Evolutionary conservation across 2,888 invertebrate species (phyloP).

Genomic region (Odontothrips loti): DNA sequence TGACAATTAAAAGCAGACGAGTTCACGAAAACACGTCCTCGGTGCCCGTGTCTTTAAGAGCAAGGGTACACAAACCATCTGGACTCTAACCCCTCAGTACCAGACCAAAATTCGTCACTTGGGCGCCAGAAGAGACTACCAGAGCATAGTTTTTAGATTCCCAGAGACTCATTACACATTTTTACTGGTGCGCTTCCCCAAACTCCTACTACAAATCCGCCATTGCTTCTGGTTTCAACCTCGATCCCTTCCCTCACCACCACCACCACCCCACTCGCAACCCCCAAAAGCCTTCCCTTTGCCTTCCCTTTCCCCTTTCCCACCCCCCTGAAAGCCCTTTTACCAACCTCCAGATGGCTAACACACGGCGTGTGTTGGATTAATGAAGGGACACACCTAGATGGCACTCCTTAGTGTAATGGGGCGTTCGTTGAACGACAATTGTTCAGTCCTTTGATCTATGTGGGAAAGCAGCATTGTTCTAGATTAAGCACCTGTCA

Average conservation of each 20-base stretch:
- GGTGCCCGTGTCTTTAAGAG: background rate
- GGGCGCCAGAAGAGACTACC: background rate
- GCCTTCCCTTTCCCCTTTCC: background rate
- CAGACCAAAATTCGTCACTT: background rate
- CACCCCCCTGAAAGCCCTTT: background rate
- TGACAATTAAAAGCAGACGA: conserved; percentile 46
- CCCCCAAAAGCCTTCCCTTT: background rate
- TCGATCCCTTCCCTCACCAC: background rate
- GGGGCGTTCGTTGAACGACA: background rate
- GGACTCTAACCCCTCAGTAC: conserved; percentile 4
- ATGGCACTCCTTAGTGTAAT: background rate
- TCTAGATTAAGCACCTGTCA: too few species aligned
- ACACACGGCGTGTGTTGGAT: background rate
- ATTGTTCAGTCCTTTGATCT: background rate
- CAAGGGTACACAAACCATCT: background rate
- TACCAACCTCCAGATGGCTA: background rate
- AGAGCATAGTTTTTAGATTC: too few species aligned
- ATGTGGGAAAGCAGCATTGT: too few species aligned
- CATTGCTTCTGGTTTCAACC: background rate
- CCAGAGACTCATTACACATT: background rate
- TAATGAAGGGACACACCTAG: background rate
- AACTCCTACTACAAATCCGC: background rate
- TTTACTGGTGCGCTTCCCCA: background rate
- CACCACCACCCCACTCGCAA: background rate
- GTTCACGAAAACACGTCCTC: conserved; percentile 8